Base-by-base conservation (phyloP, 92 coral and sea anemone genomes). In the Ricordea florida region DNA sequence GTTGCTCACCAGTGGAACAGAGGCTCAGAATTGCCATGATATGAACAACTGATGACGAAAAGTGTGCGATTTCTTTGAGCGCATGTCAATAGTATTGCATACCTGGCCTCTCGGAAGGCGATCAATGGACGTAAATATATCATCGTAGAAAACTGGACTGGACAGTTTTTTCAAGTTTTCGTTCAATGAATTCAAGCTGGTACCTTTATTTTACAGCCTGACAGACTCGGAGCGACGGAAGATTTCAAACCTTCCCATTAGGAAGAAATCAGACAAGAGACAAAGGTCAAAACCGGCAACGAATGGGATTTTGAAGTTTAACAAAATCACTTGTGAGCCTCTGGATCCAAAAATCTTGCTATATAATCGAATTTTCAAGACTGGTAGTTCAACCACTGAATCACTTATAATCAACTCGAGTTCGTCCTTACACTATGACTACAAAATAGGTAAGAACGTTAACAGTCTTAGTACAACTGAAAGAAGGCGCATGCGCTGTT, bases 371-470 rank as follows among this genome's bases (percentile, higher is more conserved):
- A 44, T 84, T 37, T 84, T 84, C 74, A 84, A 84, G 80, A 84
- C 89, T 2, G 89, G 89, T 1, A 84, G 89, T 47, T 77, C 89
- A 1, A 84, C 89, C 1, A 84, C 89, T 5, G 89, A 77, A 53
- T 67, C 40, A 13, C 37, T 84, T 29, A 76, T 76, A 14, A 84
- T 22, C 34, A 84, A 69, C 37, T 59, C 84, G 63, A 84, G 89
- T 42, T 25, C 58, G 13, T 18, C 43, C 14, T 29, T 84, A 78
- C 22, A 53, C 23, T 84, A 59, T 66, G 76, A 58, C 66, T 84
- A 84, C 69, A 80, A 84, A 22, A 65, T 77, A 60, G 85, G 89
- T 84, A 70, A 76, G 75, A 10, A 23, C 7, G 33, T 11, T 22
- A 25, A 17, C 6, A 15, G 10, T 10, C 0, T 25, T n/a, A n/a